These are phyloP conservation scores for Trypoxylus dichotomus DNA, from an alignment of 1,140 invertebrate species.

Conservation along the genomic window DNA sequence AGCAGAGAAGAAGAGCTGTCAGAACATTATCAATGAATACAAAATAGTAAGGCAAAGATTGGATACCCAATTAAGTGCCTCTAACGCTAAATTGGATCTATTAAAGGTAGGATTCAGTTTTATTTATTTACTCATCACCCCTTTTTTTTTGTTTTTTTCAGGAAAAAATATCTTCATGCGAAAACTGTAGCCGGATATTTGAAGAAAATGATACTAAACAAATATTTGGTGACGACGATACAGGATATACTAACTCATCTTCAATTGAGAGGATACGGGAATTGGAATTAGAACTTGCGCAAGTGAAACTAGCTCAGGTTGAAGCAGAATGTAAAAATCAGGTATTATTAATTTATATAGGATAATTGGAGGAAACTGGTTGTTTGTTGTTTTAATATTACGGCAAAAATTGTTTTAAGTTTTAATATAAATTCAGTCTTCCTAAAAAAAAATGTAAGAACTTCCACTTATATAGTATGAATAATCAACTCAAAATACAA, in stretches of 20 bases:
- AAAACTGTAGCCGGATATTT: slow-evolving; percentile 56
- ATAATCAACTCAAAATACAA: too few species aligned
- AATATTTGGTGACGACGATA: slow-evolving; percentile 45
- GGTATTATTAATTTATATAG: slow-evolving; percentile 54
- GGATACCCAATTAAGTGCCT: slow-evolving; percentile 77
- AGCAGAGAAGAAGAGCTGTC: slow-evolving; percentile 70
- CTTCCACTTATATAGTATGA: too few species aligned
- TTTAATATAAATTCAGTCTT: too few species aligned
- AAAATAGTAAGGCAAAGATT: slow-evolving; percentile 89
- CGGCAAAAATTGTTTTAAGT: too few species aligned
- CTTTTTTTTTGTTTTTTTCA: slow-evolving; percentile 43
- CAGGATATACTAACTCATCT: slow-evolving; percentile 49
- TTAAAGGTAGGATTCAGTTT: slow-evolving; percentile 54
- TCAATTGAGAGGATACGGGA: slow-evolving; percentile 76
- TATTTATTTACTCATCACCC: background rate
- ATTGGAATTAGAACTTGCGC: slow-evolving; percentile 92
- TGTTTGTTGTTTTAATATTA: too few species aligned
- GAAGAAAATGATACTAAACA: slow-evolving; percentile 37
- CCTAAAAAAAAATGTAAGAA: too few species aligned
- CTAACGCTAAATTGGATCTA: slow-evolving; percentile 61
- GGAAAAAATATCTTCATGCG: slow-evolving; percentile 61
- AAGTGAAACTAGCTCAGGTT: slow-evolving; percentile 94
- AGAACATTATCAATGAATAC: slow-evolving; percentile 84
- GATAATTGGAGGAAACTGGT: too few species aligned
- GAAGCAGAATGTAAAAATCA: slow-evolving; percentile 97